phyloP scores from a whole-genome alignment of 1,140 invertebrate species.

The Leucophenga varia region DNA sequence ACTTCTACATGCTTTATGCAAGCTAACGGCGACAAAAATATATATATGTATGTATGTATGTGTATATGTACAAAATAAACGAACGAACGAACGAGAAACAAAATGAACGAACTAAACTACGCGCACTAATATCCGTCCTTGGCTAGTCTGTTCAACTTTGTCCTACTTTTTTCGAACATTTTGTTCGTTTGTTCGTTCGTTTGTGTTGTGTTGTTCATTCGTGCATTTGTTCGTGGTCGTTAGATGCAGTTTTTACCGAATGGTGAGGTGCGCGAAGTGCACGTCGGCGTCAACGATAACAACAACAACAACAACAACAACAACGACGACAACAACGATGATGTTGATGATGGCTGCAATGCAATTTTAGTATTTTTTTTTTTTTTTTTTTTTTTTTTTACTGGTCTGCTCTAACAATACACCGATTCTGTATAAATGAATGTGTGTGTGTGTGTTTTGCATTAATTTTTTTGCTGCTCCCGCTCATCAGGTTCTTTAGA shows the following conservation, averaged over 20 bases:
- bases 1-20: no score
- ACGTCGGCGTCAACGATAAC: constrained; percentile 1
- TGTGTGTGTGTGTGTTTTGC: not conserved
- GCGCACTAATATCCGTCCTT: constrained; percentile 57
- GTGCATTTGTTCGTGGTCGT: not conserved
- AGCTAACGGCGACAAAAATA: no score
- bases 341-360: no score
- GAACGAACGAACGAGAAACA: no score
- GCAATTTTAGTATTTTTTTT: constrained; percentile 27
- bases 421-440: no score
- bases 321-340: not conserved
- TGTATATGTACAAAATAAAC: no score
- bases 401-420: no score
- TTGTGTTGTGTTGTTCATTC: constrained; percentile 30
- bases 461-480: not conserved
- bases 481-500: no score
- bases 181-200: constrained; percentile 46
- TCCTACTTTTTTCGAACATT: constrained; percentile 56
- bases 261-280: no score
- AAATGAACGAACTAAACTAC: constrained; percentile 46
- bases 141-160: constrained; percentile 58
- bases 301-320: not conserved
- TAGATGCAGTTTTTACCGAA: no score
- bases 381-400: not conserved
- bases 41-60: no score